A percentile compares a stretch with the other conserved stretches of the same genome.
Conservation (phyloP, 2,113 vertebrate genomes). For the Paracanthobrama guichenoti region DNA sequence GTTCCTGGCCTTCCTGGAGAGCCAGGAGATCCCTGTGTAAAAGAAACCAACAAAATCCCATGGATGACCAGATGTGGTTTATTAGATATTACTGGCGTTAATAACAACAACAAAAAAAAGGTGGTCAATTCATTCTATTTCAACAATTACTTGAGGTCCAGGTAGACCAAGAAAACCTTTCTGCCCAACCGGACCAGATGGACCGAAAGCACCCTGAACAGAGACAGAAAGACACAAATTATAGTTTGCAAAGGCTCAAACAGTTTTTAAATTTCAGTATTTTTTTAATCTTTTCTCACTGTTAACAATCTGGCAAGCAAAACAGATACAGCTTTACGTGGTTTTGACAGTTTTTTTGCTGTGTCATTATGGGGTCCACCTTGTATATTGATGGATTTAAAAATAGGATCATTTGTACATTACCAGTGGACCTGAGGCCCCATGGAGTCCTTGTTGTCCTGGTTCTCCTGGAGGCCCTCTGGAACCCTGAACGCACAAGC, state of each 20-base stretch:
- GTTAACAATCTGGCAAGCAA: constrained; percentile 1
- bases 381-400: background rate
- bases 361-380: background rate
- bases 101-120: background rate
- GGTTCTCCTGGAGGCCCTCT: constrained; percentile 58
- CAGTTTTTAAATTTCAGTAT: too few species aligned
- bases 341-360: background rate
- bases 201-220: constrained; percentile 65
- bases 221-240: background rate
- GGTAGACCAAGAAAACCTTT: constrained; percentile 64
- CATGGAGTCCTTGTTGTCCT: constrained; percentile 63
- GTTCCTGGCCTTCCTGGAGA: constrained; percentile 61
- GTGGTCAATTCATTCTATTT: background rate
- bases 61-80: background rate
- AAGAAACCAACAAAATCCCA: constrained; percentile 32
- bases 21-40: constrained; percentile 70
- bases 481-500: constrained; percentile 58
- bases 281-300: background rate
- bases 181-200: constrained; percentile 62
- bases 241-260: background rate
- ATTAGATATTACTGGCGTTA: background rate
- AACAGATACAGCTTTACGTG: background rate
- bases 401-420: background rate
- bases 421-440: constrained; percentile 70
- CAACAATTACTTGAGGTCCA: constrained; percentile 61